A percentile compares a stretch with the other conserved stretches of the same genome.
Conservation (phyloP, 2,113 vertebrate species). For the Rhinogobius similis region DNA sequence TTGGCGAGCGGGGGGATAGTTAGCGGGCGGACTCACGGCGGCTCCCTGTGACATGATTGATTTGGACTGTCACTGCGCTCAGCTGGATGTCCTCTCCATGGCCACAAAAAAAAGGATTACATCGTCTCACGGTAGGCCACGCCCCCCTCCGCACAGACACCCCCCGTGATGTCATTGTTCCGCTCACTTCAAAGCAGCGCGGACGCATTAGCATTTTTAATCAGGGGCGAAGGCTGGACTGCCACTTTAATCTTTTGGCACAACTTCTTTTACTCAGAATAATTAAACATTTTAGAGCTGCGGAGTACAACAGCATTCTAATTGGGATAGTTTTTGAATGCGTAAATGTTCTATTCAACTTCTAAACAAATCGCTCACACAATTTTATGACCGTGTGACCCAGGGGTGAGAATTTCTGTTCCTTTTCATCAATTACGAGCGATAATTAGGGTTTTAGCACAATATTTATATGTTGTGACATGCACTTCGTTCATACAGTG, state of each 20-base stretch:
- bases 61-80: conserved; percentile 70
- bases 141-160: conserved; percentile 37
- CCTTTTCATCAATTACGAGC: too few relatives aligned
- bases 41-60: conserved; percentile 73
- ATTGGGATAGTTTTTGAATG: neutral
- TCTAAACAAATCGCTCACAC: too few relatives aligned
- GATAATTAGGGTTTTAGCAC: too few relatives aligned
- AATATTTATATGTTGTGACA: too few relatives aligned
- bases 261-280: conserved; percentile 42
- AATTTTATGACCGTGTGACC: too few relatives aligned
- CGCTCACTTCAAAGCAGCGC: conserved; percentile 89
- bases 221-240: conserved; percentile 80
- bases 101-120: conserved; percentile 72
- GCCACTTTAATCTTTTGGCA: conserved; percentile 72
- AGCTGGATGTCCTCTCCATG: conserved; percentile 66
- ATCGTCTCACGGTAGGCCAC: conserved; percentile 54
- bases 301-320: neutral
- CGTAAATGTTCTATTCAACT: too few relatives aligned
- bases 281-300: conserved; percentile 35
- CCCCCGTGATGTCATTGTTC: conserved; percentile 78
- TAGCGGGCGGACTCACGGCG: conserved; percentile 60
- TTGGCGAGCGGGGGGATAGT: conserved; percentile 49
- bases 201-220: conserved; percentile 91
- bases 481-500: too few relatives aligned
- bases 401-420: too few relatives aligned